These are phyloP conservation scores for Chrysomela aeneicollis DNA, from an alignment of 2,888 invertebrate genomes.

Conservation along the genomic window DNA sequence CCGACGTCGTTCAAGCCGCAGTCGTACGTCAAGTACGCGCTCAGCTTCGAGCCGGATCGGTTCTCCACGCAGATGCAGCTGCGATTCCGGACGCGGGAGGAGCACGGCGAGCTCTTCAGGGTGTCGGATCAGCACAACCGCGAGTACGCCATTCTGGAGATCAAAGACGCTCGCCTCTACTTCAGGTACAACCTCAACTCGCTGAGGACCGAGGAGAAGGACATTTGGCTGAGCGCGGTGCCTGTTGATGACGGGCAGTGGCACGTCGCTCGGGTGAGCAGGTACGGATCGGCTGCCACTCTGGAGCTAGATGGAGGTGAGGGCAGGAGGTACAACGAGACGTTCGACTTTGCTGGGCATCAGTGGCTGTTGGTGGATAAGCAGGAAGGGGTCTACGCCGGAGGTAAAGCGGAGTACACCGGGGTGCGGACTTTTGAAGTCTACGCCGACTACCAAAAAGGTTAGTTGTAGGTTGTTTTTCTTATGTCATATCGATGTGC, in stretches of 20 bases:
- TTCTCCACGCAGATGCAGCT: constrained; percentile 93
- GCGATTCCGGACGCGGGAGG: constrained; percentile 91
- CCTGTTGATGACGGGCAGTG: constrained; percentile 95
- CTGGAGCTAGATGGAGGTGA: constrained; percentile 95
- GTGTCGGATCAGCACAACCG: constrained; percentile 94
- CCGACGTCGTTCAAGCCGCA: constrained; percentile 93
- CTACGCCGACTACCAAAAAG: constrained; percentile 93
- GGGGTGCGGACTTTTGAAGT: constrained; percentile 94
- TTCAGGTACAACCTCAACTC: constrained; percentile 95
- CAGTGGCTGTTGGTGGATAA: constrained; percentile 93
- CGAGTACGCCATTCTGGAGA: constrained; percentile 91
- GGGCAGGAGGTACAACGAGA: constrained; percentile 91
- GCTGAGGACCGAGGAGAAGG: constrained; percentile 86
- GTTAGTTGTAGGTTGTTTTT: constrained; percentile 63
- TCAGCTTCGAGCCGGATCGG: constrained; percentile 92
- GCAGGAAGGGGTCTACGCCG: constrained; percentile 94
- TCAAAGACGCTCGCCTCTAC: constrained; percentile 87
- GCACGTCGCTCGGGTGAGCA: constrained; percentile 92
- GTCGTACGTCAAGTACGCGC: constrained; percentile 95
- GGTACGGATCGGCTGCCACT: constrained; percentile 92
- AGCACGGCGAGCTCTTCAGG: constrained; percentile 91
- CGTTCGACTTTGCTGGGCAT: constrained; percentile 88
- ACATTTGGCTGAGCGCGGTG: constrained; percentile 89
- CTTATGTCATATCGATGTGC: no score
- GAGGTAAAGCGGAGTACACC: constrained; percentile 94